Percentiles rank a stretch among this genome's conserved stretches.
Evolutionary conservation across 2,113 vertebrate genomes (phyloP).

Genomic region (Myotis davidii): DNA sequence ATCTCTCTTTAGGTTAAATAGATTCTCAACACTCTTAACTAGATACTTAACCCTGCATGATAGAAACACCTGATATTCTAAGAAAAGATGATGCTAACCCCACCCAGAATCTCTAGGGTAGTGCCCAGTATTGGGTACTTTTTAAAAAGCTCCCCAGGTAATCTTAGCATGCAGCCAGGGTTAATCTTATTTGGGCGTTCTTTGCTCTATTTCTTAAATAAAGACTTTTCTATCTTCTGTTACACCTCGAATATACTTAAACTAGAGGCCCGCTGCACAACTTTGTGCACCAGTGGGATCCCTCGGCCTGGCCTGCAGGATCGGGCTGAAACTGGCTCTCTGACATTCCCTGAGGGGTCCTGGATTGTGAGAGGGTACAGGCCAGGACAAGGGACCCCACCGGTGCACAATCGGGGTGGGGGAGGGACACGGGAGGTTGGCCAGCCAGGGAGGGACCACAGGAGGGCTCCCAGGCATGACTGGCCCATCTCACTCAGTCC

Average conservation of each 20-base stretch:
- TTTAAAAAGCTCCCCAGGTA: background rate
- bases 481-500: too few relatives aligned
- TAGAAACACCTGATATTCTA: background rate
- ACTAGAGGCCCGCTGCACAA: too few relatives aligned
- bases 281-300: too few relatives aligned
- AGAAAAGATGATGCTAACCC: background rate
- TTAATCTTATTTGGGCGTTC: background rate
- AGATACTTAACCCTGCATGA: background rate
- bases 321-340: too few relatives aligned
- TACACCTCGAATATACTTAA: conserved; percentile 32
- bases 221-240: background rate
- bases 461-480: too few relatives aligned
- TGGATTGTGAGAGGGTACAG: too few relatives aligned
- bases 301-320: too few relatives aligned
- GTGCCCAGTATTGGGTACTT: background rate
- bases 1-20: conserved; percentile 3
- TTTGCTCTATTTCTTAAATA: conserved; percentile 33
- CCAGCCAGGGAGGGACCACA: too few relatives aligned
- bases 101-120: background rate
- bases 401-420: too few relatives aligned
- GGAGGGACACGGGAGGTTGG: too few relatives aligned
- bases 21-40: background rate
- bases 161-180: background rate
- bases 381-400: too few relatives aligned
- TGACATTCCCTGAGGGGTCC: too few relatives aligned